Evolutionary conservation across 2,797 vertebrate species (phyloP), one percentile per base, ranked within the genome.

Genomic region (Schizopygopsis pylzovi): DNA sequence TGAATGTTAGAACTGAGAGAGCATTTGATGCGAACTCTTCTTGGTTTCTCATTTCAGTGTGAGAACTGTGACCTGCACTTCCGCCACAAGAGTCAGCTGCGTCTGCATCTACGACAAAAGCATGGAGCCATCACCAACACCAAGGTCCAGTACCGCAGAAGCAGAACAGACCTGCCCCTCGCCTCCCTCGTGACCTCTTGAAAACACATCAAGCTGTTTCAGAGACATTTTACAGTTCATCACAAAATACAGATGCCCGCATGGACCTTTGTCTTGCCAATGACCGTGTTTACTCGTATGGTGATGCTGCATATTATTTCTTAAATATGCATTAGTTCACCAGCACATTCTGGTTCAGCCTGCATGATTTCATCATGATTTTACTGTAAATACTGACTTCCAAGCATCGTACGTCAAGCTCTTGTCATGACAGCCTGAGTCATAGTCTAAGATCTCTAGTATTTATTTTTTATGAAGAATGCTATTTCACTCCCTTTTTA

Each of bases 51-150:
- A 65, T 88, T 91, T 0, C 90, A 99, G 98, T 99, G 98, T 92
- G 98, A 99, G 94, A 98, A 97, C 91, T 99, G 98, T 88, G 97
- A 99, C 92, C 94, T 99, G 82, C 98, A 97, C 93, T 99, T 99
- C 91, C 96, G 98, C 91, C 98, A 99, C 96, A 99, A 99, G 94
- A 99, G 98, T 93, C 98, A 99, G 92, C 96, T 99, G 88, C 95
- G 98, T 90, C 96, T 99, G 73, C 98, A 99, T 86, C 94, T 99
- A 59, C 96, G 98, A 76, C 98, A 99, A 95, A 99, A 99, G 90
- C 98, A 99, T 0, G 98, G 97, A 0, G 97, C 97, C 37, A 96
- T 99, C 93, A 98, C 98, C 59, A 99, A 99, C 95, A 98, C 97
- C 94, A 99, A 99, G 95, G 95, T 97, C 91, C 97, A 97, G 88